Evolutionary conservation across 2,797 vertebrate genomes (phyloP), one percentile per base, ranked within the genome.

Genomic region (Acridotheres tristis): DNA sequence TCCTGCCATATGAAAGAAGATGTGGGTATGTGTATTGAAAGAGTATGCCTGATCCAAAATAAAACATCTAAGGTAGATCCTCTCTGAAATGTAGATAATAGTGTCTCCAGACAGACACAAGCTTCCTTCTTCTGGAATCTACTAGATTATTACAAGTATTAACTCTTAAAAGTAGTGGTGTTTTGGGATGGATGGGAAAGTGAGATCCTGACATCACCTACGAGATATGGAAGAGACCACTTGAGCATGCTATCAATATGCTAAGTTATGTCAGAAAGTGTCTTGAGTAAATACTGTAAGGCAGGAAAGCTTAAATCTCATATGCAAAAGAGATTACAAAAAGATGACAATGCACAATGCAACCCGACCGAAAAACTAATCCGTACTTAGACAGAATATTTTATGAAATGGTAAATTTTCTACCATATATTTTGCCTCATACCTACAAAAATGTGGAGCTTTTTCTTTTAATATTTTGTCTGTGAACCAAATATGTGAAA

Each of bases 401-500:
- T 77, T 9, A 6, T 54, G 32, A 65, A 85, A 62, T 59, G 9
- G 18, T 67, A 79, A 32, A 51, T 85, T 94, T 95, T 63, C 30
- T 54, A 63, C 90, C 93, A 71, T 36, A 36, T 8, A 16, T 81
- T 96, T 93, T 77, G 11, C 19, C 77, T 81, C 81, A 71, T 72
- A 53, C 40, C 45, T 87, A 61, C 54, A 82, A 96, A 67, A 96
- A 93, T 38, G 1, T 30, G 81, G 61, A 76, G 0, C 0, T 65
- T 57, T 86, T 96, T 89, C 75, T 83, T 58, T 8, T 47, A 91
- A 89, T 30, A 90, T 86, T 96, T 94, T 89, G 74, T 94, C 80
- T 89, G 36, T 94, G 92, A 97, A 81, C 55, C 40, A 92, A 92
- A 30, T 89, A 66, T 45, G 50, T 89, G 58, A 96, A 97, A 96